Conservation (phyloP, 1,140 invertebrate genomes). For the Anastatus disparis region DNA sequence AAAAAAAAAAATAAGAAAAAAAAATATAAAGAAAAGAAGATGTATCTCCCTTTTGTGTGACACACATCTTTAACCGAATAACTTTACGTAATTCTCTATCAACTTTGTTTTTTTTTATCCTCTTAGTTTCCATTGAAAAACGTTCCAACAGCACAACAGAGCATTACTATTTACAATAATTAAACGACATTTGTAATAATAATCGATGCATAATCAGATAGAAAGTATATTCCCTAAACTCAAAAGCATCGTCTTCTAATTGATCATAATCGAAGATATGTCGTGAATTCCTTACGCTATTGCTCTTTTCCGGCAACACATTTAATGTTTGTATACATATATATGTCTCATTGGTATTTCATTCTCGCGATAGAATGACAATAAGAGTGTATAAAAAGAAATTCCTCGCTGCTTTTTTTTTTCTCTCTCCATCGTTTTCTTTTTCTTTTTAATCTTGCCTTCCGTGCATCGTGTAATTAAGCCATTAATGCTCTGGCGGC, state of each 20-base stretch:
- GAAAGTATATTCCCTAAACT: constrained; percentile 8
- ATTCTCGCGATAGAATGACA: not conserved
- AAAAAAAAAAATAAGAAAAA: too few species aligned
- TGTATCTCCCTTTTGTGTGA: too few species aligned
- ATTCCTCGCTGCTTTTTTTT: too few species aligned
- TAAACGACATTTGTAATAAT: not conserved
- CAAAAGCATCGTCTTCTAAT: not conserved
- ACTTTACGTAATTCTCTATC: not conserved
- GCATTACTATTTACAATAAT: not conserved
- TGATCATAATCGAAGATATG: not conserved
- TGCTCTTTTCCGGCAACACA: too few species aligned
- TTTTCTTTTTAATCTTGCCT: too few species aligned
- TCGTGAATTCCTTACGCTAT: too few species aligned
- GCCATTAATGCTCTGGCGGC: not conserved
- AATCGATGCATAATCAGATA: not conserved
- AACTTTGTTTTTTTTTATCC: not conserved
- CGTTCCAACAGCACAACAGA: too few species aligned
- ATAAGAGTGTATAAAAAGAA: too few species aligned
- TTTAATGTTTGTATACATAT: too few species aligned
- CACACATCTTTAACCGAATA: not conserved
- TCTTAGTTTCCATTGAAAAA: too few species aligned
- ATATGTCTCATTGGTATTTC: too few species aligned
- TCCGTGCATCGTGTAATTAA: not conserved
- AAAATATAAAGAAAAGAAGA: not conserved
- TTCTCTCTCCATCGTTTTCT: too few species aligned